phyloP scores from a whole-genome alignment of 2,797 vertebrate genomes.

The Alectoris magna region DNA sequence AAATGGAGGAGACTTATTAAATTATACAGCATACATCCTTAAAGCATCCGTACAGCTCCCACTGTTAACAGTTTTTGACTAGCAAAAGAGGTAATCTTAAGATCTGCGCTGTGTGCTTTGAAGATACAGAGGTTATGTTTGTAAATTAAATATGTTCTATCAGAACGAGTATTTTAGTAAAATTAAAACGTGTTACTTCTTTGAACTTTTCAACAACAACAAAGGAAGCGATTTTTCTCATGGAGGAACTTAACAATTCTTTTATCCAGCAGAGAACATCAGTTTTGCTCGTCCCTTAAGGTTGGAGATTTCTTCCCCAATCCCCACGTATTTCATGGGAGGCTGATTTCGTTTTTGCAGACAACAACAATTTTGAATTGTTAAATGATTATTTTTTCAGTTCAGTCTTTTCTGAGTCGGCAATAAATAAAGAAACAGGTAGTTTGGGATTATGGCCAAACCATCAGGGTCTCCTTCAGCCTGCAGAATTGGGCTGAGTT shows the following conservation, averaged over 20 bases:
- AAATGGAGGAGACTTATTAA: conserved; percentile 5
- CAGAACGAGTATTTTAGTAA: neutral
- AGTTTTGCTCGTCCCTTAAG: neutral
- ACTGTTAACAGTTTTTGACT: neutral
- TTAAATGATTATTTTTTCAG: neutral
- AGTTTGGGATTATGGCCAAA: neutral
- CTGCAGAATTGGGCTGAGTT: neutral
- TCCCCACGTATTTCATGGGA: neutral
- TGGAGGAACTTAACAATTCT: neutral
- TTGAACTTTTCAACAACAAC: neutral
- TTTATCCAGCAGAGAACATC: neutral
- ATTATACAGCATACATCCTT: neutral
- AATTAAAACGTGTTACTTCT: neutral
- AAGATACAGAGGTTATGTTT: neutral
- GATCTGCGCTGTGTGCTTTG: neutral
- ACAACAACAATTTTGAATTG: neutral
- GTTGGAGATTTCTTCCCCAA: neutral
- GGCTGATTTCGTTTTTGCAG: neutral
- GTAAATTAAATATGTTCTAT: neutral
- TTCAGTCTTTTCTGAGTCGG: neutral
- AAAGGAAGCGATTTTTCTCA: neutral
- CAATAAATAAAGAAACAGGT: neutral
- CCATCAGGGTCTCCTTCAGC: neutral
- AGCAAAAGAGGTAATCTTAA: neutral
- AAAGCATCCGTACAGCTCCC: neutral